Conservation (phyloP, 2,113 vertebrate species). For the Glareola pratincola region DNA sequence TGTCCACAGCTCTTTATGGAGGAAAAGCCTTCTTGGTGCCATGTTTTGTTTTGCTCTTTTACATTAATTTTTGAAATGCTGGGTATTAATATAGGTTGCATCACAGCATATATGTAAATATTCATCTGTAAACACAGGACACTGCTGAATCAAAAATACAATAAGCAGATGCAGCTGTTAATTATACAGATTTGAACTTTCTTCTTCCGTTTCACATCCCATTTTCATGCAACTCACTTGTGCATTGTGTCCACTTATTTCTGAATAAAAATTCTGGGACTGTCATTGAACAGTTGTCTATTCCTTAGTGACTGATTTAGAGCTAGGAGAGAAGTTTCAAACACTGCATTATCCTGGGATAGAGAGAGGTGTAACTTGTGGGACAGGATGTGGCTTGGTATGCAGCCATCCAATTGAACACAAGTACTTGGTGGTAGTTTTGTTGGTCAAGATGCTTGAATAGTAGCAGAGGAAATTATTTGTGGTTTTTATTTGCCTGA, state of each 20-base stretch:
- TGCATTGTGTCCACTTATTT: neutral
- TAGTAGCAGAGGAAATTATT: neutral
- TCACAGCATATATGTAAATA: neutral
- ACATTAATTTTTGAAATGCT: neutral
- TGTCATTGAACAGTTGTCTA: neutral
- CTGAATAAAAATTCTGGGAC: neutral
- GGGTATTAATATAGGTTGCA: neutral
- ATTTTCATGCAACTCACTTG: neutral
- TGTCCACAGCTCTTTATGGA: neutral
- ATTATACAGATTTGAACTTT: neutral
- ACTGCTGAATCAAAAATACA: neutral
- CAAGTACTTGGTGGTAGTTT: neutral
- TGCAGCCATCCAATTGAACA: neutral
- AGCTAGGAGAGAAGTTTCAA: neutral
- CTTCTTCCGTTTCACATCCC: neutral
- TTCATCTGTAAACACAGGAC: neutral
- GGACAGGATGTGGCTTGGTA: neutral
- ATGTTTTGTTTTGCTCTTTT: constrained; percentile 73
- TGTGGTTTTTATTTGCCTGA: neutral
- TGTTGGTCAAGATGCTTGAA: neutral
- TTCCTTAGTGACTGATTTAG: neutral
- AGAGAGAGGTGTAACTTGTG: neutral
- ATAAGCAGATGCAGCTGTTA: neutral
- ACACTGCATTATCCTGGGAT: neutral
- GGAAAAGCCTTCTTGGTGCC: constrained; percentile 75